These are phyloP conservation scores for Phenganax marumi DNA, from an alignment of 92 coral and sea anemone genomes.

Conservation along the genomic window DNA sequence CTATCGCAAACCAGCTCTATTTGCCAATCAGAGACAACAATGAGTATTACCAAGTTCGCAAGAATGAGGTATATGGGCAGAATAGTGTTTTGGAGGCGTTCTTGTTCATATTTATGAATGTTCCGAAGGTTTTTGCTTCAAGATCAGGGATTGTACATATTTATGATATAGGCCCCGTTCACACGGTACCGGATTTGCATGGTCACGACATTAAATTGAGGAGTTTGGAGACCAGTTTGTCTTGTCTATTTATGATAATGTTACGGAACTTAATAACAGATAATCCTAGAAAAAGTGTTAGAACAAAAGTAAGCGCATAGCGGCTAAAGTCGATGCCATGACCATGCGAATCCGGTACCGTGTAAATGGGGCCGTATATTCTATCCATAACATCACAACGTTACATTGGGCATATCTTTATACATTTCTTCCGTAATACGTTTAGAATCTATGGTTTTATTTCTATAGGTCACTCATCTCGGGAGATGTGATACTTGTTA, in stretches of 20 bases:
- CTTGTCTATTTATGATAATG: too few species aligned
- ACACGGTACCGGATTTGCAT: too few species aligned
- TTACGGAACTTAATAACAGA: too few species aligned
- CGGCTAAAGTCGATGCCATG: too few species aligned
- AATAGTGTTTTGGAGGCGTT: neutral
- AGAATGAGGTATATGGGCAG: conserved; percentile 4
- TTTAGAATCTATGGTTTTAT: conserved; percentile 13
- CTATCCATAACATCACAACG: neutral
- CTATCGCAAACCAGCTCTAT: conserved; percentile 72
- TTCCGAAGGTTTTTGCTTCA: neutral
- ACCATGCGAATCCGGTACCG: too few species aligned
- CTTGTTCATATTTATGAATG: conserved; percentile 53
- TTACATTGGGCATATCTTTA: neutral
- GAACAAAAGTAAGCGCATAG: too few species aligned
- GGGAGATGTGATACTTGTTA: conserved; percentile 76
- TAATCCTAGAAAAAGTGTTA: too few species aligned
- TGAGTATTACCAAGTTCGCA: conserved; percentile 19
- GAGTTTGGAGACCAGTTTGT: too few species aligned
- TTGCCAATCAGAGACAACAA: conserved; percentile 49
- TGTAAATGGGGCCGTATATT: too few species aligned
- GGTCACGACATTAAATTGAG: too few species aligned
- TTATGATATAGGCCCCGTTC: too few species aligned
- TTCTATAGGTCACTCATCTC: conserved; percentile 62
- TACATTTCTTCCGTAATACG: neutral
- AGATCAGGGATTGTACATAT: too few species aligned